phyloP scores from a whole-genome alignment of 1,140 invertebrate genomes.

The Hylyphantes graminicola region DNA sequence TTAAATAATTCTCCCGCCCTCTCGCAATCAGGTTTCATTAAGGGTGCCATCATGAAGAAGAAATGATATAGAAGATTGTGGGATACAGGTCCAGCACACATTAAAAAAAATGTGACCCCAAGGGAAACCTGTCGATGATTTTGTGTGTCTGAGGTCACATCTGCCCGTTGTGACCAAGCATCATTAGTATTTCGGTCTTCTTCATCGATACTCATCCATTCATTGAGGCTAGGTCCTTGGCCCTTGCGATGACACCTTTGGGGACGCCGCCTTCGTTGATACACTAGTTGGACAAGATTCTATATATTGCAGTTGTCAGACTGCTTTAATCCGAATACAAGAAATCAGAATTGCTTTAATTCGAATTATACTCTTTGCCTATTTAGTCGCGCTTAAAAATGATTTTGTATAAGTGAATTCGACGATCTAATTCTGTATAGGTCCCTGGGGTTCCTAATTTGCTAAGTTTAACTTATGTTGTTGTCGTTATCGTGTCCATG shows the following conservation, averaged over 20 bases:
- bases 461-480: no score
- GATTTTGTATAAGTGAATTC: no score
- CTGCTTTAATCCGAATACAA: not conserved
- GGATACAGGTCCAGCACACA: not conserved
- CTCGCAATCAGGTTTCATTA: constrained; percentile 19
- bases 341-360: no score
- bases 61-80: not conserved
- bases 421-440: no score
- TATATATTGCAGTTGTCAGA: not conserved
- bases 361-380: no score
- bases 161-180: constrained; percentile 46
- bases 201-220: constrained; percentile 53
- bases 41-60: not conserved
- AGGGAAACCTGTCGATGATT: constrained; percentile 5
- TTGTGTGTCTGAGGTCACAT: constrained; percentile 39
- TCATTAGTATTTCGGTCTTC: constrained; percentile 56
- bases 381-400: no score
- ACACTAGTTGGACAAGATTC: no score
- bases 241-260: constrained; percentile 52
- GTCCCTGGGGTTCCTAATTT: no score
- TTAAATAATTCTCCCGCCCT: not conserved
- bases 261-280: constrained; percentile 34
- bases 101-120: constrained; percentile 31
- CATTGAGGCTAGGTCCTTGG: constrained; percentile 40
- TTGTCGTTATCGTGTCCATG: no score